Evolutionary conservation across 2,888 invertebrate genomes (phyloP).

Genomic region (Acronicta aceris): DNA sequence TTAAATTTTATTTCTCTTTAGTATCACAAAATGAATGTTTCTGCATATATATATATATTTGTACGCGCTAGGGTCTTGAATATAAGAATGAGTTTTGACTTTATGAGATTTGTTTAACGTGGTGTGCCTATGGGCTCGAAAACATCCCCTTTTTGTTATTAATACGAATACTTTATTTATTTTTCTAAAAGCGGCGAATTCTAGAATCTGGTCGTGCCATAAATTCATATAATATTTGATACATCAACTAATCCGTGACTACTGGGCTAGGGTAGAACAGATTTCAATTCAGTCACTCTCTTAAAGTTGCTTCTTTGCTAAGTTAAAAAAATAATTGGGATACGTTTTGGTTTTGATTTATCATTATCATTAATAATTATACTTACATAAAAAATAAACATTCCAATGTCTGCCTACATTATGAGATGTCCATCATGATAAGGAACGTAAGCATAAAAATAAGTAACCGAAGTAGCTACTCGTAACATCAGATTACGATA

Average conservation of each 20-base stretch:
- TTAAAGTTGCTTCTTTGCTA: too few relatives aligned
- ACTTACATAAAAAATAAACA: background rate
- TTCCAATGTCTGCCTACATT: background rate
- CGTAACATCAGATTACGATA: background rate
- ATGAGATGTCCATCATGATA: constrained; percentile 2
- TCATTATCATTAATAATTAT: background rate
- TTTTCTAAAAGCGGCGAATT: too few relatives aligned
- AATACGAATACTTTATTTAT: too few relatives aligned
- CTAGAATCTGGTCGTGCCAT: too few relatives aligned
- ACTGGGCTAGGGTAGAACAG: too few relatives aligned
- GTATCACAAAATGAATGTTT: constrained; percentile 40
- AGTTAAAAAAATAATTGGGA: too few relatives aligned
- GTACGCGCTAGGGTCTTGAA: constrained; percentile 14
- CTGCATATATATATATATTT: constrained; percentile 27
- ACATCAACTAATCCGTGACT: too few relatives aligned
- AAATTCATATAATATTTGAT: too few relatives aligned
- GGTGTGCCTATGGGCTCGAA: background rate
- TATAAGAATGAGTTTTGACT: constrained; percentile 24
- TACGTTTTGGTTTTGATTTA: too few relatives aligned
- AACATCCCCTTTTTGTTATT: too few relatives aligned
- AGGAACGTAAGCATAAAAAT: constrained; percentile 1
- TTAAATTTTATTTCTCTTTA: constrained; percentile 42
- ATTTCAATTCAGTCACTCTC: too few relatives aligned
- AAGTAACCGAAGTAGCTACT: background rate
- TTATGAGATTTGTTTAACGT: background rate